A percentile compares a stretch with the other conserved stretches of the same genome.
These are phyloP conservation scores for Fundulus diaphanus DNA, from an alignment of 2,797 vertebrate species.

Conservation along the genomic window DNA sequence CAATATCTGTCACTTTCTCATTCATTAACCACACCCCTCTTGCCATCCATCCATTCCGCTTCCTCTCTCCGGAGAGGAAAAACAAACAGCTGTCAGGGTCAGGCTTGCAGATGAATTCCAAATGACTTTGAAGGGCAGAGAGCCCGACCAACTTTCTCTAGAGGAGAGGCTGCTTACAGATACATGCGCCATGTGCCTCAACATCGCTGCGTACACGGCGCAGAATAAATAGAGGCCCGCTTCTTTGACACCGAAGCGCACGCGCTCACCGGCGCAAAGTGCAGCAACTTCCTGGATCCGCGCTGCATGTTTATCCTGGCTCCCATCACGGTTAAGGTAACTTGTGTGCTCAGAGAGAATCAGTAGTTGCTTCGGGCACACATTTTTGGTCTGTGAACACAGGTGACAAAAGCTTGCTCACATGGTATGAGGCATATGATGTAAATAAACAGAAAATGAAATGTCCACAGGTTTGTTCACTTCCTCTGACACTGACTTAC, in stretches of 20 bases:
- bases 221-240: slow-evolving; percentile 44
- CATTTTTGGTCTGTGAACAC: slow-evolving; percentile 18
- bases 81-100: slow-evolving; percentile 82
- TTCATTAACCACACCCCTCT: slow-evolving; percentile 63
- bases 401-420: slow-evolving; percentile 30
- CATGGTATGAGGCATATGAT: slow-evolving; percentile 29
- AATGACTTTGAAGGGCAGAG: slow-evolving; percentile 80
- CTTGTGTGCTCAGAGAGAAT: slow-evolving; percentile 36
- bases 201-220: slow-evolving; percentile 43
- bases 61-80: slow-evolving; percentile 69
- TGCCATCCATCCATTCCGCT: slow-evolving; percentile 52
- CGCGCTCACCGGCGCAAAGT: slow-evolving; percentile 10
- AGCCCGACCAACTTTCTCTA: slow-evolving; percentile 69
- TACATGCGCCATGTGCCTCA: slow-evolving; percentile 16
- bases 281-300: slow-evolving; percentile 66
- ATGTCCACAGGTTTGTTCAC: slow-evolving; percentile 28
- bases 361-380: slow-evolving; percentile 14
- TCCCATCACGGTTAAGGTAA: slow-evolving; percentile 67
- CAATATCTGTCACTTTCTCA: slow-evolving; percentile 68
- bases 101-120: slow-evolving; percentile 75
- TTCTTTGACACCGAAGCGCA: slow-evolving; percentile 15
- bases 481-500: slow-evolving; percentile 40
- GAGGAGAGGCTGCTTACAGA: slow-evolving; percentile 54
- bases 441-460: slow-evolving; percentile 42
- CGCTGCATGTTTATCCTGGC: slow-evolving; percentile 66